Evolutionary conservation across 53 echinoderm and acorn worm genomes (phyloP), one percentile per base, ranked within the genome.

Genomic region (Actinopyga echinites): DNA sequence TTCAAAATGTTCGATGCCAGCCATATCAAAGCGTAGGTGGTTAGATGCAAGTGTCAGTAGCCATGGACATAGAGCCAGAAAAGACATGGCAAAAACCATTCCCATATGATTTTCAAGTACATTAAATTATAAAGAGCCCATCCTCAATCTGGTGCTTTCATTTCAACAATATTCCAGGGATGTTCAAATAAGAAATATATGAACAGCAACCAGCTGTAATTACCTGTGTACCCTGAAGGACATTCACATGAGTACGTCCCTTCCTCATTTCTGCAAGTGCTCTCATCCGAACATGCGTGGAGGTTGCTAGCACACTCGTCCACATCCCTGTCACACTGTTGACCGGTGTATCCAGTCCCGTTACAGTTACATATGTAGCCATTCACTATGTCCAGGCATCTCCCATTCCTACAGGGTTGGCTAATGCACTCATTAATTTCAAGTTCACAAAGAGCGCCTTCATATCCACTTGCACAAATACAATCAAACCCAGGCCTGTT

Each of bases 361-460:
- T 66, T 63, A 83, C 92, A 92, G 45, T 84, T 71, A 23, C 92
- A 92, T 13, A 19, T 35, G 31, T 40, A 92, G 5, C 78, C 79
- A n/a, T 84, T 81, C 6, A 74, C 36, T 23, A 10, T 69, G 34
- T 92, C 87, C 25, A 31, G 23, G 58, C 92, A 92, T 12, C 88
- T 83, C 17, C 74, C 38, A 38, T 95, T 92, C 67, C 75, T 52
- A 57, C 96, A 96, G 0, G 89, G 90, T 11, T 63, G 26, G 12
- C 87, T 83, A 33, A 34, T 23, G 43, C 93, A 96, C 78, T 96
- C 96, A 17, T 96, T 64, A 20, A 83, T 66, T n/a, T 96, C 89
- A 2, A 52, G 58, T 17, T 71, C 77, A 55, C 96, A 93, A 17
- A 89, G 80, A 23, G 33, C 13, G 5, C 92, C 97, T 3, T 86